phyloP scores from a whole-genome alignment of 2,888 invertebrate genomes.

The Noctua comes region DNA sequence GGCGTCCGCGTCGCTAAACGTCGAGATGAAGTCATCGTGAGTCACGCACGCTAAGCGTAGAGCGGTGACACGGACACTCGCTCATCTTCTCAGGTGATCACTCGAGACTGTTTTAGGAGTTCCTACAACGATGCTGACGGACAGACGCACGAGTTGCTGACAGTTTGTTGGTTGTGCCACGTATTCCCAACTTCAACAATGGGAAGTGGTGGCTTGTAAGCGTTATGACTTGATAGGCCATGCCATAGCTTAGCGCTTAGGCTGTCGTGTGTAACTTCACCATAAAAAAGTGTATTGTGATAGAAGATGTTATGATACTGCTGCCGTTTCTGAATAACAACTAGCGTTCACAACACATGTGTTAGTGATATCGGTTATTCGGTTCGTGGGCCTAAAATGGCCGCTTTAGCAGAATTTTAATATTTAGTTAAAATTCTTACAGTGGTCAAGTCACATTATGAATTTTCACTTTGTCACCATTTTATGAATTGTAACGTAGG shows the following conservation, averaged over 20 bases:
- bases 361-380: neutral
- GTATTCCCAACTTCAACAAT: neutral
- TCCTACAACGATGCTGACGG: neutral
- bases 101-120: neutral
- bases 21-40: constrained; percentile 45
- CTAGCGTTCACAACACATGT: neutral
- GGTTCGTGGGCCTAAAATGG: too few species aligned
- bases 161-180: too few species aligned
- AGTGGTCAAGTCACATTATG: too few species aligned
- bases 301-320: neutral
- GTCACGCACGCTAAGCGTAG: constrained; percentile 6
- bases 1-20: constrained; percentile 1
- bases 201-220: neutral
- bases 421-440: too few species aligned
- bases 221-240: neutral
- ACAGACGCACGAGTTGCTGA: neutral
- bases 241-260: neutral
- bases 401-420: too few species aligned
- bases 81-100: neutral
- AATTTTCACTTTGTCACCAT: too few species aligned
- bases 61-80: neutral
- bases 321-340: neutral
- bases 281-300: neutral
- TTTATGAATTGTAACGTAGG: too few species aligned
- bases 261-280: neutral